Conservation (phyloP, 2,113 vertebrate species). For the Ceratotherium simum region DNA sequence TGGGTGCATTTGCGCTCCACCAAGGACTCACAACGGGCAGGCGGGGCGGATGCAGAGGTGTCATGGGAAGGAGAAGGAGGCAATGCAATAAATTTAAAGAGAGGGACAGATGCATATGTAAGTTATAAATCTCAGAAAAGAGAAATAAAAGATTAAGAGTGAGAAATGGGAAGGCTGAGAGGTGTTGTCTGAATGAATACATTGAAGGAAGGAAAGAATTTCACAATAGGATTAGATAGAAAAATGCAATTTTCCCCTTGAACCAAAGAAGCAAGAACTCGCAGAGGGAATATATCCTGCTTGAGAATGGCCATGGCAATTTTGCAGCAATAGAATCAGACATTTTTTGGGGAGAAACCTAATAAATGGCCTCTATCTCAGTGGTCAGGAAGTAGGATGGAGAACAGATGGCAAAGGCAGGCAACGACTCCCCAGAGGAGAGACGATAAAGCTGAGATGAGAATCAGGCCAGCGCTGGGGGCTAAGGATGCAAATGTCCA, state of each 20-base stretch:
- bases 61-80: accelerated
- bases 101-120: not conserved
- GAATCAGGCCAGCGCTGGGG: not conserved
- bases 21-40: accelerated
- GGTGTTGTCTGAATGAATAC: not conserved
- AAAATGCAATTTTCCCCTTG: not conserved
- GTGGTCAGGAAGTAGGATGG: not conserved
- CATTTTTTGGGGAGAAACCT: not conserved
- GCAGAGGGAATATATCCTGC: not conserved
- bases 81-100: not conserved
- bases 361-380: not conserved
- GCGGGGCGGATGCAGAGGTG: accelerated
- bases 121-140: not conserved
- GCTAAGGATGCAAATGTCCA: not conserved
- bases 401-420: not conserved
- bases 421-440: not conserved
- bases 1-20: too few species aligned
- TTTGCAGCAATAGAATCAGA: not conserved
- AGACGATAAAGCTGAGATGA: not conserved
- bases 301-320: not conserved
- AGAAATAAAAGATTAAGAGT: not conserved
- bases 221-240: not conserved
- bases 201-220: not conserved
- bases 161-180: not conserved
- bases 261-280: not conserved